Base-by-base conservation (phyloP, 2,797 vertebrate species). In the Poliocrania exsul region DNA sequence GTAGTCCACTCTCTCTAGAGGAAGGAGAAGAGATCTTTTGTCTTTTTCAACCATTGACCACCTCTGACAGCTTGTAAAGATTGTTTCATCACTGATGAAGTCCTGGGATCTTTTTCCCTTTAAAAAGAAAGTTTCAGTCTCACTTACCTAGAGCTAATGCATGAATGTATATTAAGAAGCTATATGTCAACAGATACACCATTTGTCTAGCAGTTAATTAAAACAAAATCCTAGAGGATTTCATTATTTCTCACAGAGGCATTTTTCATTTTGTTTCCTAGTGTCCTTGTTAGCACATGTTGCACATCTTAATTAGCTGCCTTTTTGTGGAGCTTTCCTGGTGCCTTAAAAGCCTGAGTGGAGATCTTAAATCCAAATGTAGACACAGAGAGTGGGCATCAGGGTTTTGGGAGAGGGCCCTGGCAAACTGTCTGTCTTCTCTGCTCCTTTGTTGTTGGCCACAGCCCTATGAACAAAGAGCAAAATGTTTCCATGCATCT, bases 191-290 rank as follows among this genome's bases (percentile, higher is more conserved):
- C 66, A 91, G 73, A 81, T 46, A 81, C 16, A 50, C 1, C 5
- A 82, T 78, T 88, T 91, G 77, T 79, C 66, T 81, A 95, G 58
- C 35, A 75, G 85, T 90, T 91, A 93, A 91, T 93, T 87, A 96
- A 94, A 74, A 35, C 16, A 78, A 81, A 87, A 78, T 83, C 71
- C 57, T 91, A 65, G 47, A 93, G 65, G 72, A 93, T 89, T 74
- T 91, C 13, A 61, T 85, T 93, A 56, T 86, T 93, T 93, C 62
- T 94, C 50, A 90, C 56, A 61, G n/a, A 66, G 51, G 7, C 29
- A 78, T 90, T 87, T 51, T 81, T 85, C 37, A 40, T 85, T 73
- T 89, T 91, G 47, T 83, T 91, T 91, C n/a, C 65, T 91, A 42
- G 16, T 37, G 35, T 85, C 35, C 53, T 88, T 71, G 9, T 78